Evolutionary conservation across 2,888 invertebrate species (phyloP).

Genomic region (Halictus quadricinctus): DNA sequence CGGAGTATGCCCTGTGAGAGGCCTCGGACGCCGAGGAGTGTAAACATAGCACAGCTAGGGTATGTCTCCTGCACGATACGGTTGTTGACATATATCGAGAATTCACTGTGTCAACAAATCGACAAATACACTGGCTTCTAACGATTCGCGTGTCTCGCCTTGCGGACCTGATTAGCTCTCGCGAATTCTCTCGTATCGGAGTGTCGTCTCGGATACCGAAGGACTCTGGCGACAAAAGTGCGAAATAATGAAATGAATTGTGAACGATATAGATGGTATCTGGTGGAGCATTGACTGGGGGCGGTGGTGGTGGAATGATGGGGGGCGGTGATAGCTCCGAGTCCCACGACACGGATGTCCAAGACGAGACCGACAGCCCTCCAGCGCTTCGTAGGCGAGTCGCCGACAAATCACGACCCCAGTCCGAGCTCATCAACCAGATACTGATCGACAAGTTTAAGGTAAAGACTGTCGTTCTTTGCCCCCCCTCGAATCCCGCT

Average conservation of each 20-base stretch:
- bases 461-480: slow-evolving; percentile 67
- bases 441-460: slow-evolving; percentile 85
- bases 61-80: too few species aligned
- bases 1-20: too few species aligned
- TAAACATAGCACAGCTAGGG: too few species aligned
- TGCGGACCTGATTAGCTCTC: too few species aligned
- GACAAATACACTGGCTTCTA: background rate
- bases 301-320: slow-evolving; percentile 80
- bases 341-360: slow-evolving; percentile 85
- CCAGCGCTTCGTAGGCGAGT: slow-evolving; percentile 83
- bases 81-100: too few species aligned
- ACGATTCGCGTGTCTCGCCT: background rate
- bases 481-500: slow-evolving; percentile 34
- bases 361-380: slow-evolving; percentile 84
- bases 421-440: slow-evolving; percentile 85
- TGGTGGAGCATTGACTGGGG: slow-evolving; percentile 81
- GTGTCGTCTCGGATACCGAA: slow-evolving; percentile 3
- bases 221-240: background rate
- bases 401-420: slow-evolving; percentile 83
- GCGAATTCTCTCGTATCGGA: background rate
- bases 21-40: too few species aligned
- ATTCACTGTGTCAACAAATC: too few species aligned
- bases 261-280: slow-evolving; percentile 83
- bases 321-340: slow-evolving; percentile 85
- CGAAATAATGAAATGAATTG: slow-evolving; percentile 51